These are phyloP conservation scores for Leptinotarsa texana DNA, from an alignment of 1,140 invertebrate genomes.

Conservation along the genomic window DNA sequence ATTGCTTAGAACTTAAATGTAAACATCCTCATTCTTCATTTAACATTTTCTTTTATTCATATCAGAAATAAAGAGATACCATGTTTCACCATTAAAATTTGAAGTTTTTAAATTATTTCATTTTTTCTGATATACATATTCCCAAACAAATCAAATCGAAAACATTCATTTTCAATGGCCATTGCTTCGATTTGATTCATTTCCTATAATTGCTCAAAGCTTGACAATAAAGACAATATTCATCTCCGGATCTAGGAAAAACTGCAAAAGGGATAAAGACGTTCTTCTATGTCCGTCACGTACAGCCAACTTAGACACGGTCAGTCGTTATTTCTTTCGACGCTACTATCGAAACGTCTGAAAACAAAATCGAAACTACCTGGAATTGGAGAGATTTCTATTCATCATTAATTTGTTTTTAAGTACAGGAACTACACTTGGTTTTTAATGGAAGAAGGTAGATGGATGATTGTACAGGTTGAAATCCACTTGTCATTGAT, in stretches of 20 bases:
- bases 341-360: neutral
- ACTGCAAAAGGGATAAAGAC: neutral
- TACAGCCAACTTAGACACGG: neutral
- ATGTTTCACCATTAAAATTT: no score
- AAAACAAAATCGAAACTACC: neutral
- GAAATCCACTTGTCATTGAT: no score
- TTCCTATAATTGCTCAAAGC: neutral
- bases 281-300: slow-evolving; percentile 3
- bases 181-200: neutral
- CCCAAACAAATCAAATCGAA: neutral
- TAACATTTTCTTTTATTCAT: no score
- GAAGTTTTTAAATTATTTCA: no score
- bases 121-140: no score
- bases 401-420: no score
- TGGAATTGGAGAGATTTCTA: neutral
- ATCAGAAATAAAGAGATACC: no score
- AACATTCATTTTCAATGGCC: neutral
- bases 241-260: neutral
- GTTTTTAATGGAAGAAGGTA: no score
- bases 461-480: no score
- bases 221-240: neutral
- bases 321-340: neutral
- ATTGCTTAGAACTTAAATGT: no score
- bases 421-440: no score
- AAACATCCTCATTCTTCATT: no score